Base-by-base conservation (phyloP, 92 coral and sea anemone species). In the Virgularia gustaviana region DNA sequence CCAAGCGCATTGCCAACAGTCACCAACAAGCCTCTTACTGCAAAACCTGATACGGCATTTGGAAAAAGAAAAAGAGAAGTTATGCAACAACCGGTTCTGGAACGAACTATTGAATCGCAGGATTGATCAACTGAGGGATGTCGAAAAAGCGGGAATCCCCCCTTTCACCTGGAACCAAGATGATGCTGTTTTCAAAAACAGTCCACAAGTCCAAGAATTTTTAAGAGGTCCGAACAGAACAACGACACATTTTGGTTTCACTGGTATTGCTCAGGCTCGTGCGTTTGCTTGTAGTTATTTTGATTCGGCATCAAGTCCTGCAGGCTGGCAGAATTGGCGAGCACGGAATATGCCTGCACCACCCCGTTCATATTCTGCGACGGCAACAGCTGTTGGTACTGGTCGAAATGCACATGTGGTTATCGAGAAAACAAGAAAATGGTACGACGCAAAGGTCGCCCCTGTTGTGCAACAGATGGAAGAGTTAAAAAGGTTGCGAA, bases 181-280 rank as follows among this genome's bases (percentile, higher is more conserved):
- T 2, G 49, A 30, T 24, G 84, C 79, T 8, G 63, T 71, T 45
- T 15, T 79, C 22, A 63, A 49, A 18, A 59, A 25, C 33, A 73
- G 72, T 49, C 84, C 84, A 0, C 78, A 51, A 60, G 74, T 79
- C 9, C 79, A 79, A 60, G 60, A 72, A 42, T 79, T 79, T 33
- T 38, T 79, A 13, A 47, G 74, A 36, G 84, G 84, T 22, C 84
- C 84, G 33, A 38, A 44, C 23, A 20, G 24, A 39, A 72, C 13
- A 30, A 34, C 49, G 24, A 61, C 37, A 42, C 72, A 79, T 38
- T 36, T 43, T 4, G 76, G 37, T 42, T 79, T 79, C 56, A 71
- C 13, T 36, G 63, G 73, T 35, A 61, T 61, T 39, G 22, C 19
- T 2, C 71, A 72, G 24, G 84, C 84, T 3, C 41, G 49, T 20